Evolutionary conservation across 2,113 vertebrate genomes (phyloP), one percentile per base, ranked within the genome.

Genomic region (Pluvialis apricaria): DNA sequence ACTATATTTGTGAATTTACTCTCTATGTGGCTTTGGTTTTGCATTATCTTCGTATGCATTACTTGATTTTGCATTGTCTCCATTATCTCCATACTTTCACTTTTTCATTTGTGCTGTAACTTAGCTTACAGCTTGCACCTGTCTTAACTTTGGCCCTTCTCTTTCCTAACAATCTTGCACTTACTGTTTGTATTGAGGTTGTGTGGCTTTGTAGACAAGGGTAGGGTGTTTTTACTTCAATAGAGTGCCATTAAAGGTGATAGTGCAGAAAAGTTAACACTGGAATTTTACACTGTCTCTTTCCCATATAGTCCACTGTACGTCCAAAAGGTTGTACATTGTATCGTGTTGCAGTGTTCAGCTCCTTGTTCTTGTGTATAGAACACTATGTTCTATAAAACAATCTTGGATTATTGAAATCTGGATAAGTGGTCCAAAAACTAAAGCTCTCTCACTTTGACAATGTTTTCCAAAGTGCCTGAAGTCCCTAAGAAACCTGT

Each of bases 401-500:
- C 58, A 91, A 45, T 96, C 79, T 97, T 97, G 86, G 38, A 45
- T 94, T 93, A 83, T 71, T 96, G 52, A 71, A 80, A 83, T 93
- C 34, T 83, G n/a, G 42, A 38, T 83, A 88, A 80, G 42, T 51
- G 54, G 72, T 92, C 69, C 88, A 58, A 77, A 96, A 80, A 36
- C 79, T 97, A 94, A 97, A 90, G 26, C 42, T 86, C 44, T 91
- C 66, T 93, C 75, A 36, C 94, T 97, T 96, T 95, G 72, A 93
- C 57, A 88, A 97, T 97, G 75, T 31, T 98, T 88, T 97, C 95
- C 97, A 93, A 98, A 98, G 98, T 98, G 90, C 97, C 98, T 81
- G 98, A 98, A 84, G 97, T 96, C 68, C 97, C 97, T 70, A 98
- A 98, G 97, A 98, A 98, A 92, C 97, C 97, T 79, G 93, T 95